phyloP scores from a whole-genome alignment of 2,888 invertebrate genomes.

The Timema podura region DNA sequence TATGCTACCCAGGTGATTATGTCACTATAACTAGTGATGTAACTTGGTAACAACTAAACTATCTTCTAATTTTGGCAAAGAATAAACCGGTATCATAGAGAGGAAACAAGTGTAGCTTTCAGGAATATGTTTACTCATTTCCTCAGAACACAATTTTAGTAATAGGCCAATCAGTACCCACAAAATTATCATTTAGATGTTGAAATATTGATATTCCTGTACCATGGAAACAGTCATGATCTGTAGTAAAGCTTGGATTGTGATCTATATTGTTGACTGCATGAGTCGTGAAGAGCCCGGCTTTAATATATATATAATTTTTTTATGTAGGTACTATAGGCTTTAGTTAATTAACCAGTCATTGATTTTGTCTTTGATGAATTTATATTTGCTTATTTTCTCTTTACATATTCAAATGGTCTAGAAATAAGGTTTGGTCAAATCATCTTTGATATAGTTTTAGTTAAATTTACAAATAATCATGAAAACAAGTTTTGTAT shows the following conservation, averaged over 20 bases:
- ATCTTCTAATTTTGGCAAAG: neutral
- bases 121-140: neutral
- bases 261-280: neutral
- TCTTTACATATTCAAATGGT: no score
- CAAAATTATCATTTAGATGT: neutral
- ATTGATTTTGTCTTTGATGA: no score
- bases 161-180: neutral
- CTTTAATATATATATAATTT: neutral
- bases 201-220: slow-evolving; percentile 7
- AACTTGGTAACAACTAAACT: no score
- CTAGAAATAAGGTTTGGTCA: no score
- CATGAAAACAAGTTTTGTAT: no score
- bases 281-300: neutral
- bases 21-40: no score
- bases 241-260: neutral
- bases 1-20: no score
- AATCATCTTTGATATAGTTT: no score
- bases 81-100: neutral
- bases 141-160: neutral
- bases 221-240: neutral
- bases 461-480: no score
- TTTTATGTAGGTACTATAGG: no score
- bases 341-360: no score
- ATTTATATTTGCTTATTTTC: no score
- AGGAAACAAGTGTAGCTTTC: neutral